Conservation (phyloP, 2,888 invertebrate genomes). For the Pristionchus maxplancki region DNA sequence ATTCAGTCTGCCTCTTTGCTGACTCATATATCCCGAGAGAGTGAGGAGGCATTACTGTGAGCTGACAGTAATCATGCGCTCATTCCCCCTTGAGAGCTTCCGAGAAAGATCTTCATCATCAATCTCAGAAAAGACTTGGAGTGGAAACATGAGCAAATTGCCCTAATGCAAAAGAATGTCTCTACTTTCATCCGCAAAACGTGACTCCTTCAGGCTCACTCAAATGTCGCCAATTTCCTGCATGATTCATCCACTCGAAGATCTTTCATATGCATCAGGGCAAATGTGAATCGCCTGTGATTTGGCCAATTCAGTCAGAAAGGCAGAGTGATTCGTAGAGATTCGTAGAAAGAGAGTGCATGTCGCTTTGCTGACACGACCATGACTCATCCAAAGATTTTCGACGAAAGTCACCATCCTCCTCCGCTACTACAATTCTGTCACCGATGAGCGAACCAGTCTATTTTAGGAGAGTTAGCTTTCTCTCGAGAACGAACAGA, state of each 20-base stretch:
- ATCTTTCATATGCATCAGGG: background rate
- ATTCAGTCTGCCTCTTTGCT: background rate
- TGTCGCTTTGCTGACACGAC: background rate
- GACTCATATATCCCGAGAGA: background rate
- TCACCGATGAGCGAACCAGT: background rate
- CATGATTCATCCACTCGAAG: background rate
- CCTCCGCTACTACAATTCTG: background rate
- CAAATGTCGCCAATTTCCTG: background rate
- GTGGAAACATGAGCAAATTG: background rate
- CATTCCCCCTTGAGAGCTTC: background rate
- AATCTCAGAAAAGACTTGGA: background rate
- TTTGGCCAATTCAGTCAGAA: conserved; percentile 7
- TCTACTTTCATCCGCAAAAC: background rate
- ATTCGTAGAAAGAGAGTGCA: background rate
- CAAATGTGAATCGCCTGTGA: background rate
- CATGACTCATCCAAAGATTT: conserved; percentile 13
- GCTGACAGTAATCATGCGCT: background rate
- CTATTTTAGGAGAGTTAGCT: background rate
- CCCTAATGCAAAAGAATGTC: background rate
- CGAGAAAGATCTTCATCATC: background rate
- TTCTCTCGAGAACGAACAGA: background rate
- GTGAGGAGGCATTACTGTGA: conserved; percentile 2
- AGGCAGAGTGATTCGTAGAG: background rate
- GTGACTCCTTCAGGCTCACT: background rate
- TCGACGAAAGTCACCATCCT: background rate